Base-by-base conservation (phyloP, 2,797 vertebrate genomes). In the Esox lucius region DNA sequence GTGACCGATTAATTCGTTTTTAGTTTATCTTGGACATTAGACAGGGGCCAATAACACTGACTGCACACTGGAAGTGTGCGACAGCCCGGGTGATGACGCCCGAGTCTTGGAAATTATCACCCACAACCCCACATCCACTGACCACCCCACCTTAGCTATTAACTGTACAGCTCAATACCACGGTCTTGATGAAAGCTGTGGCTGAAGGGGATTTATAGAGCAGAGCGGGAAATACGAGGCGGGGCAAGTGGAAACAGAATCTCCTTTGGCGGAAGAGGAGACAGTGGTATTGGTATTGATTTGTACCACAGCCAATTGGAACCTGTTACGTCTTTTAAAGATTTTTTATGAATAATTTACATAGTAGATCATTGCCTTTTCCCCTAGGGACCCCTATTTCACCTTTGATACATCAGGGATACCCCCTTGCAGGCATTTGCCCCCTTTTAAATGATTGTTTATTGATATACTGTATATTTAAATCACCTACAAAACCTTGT, bases 1-100 rank as follows among this genome's bases (percentile, higher is more conserved):
- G 73, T 75, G n/a, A 73, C 48, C 72, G 75, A 64, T 4, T 49
- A 1, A 48, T 62, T 53, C 61, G 65, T 33, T 67, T 53, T 66
- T 17, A 16, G 28, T 33, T 42, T 22, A 48, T 68, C 31, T 35
- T 39, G 8, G 17, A 67, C 11, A 33, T 48, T 46, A n/a, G 42
- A 69, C 39, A 48, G 22, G 67, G 35, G 12, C 17, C 51, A 39
- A 73, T 71, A 73, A 72, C 71, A 61, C 64, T 68, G 28, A 61
- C 72, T 26, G 42, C 39, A 15, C 33, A 48, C 24, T 11, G 51
- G 70, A 79, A 33, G 53, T 9, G 48, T n/a, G n/a, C 65, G 71
- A 16, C 19, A 48, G 67, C 67, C 67, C 48, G 7, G 67, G 67
- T 68, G 35, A 39, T n/a, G 66, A 39, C 66, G 9, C 17, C 24